A percentile compares a stretch with the other conserved stretches of the same genome.
Evolutionary conservation across 2,888 invertebrate species (phyloP).

Genomic region (Xanthorhoe spadicearia): DNA sequence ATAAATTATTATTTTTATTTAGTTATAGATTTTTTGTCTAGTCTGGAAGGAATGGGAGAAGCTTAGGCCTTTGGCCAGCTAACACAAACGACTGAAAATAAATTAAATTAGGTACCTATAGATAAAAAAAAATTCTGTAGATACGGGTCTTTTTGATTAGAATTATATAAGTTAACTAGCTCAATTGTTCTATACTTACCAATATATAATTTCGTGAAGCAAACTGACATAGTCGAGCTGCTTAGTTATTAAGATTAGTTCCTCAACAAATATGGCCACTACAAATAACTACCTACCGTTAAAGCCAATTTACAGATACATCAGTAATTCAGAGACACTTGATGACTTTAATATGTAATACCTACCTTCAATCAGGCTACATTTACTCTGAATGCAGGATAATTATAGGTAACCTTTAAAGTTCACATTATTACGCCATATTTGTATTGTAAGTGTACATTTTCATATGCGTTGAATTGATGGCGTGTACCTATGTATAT

Average conservation of each 20-base stretch:
- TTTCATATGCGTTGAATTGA: no score
- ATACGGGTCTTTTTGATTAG: no score
- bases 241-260: constrained; percentile 6
- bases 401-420: no score
- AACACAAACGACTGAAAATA: no score
- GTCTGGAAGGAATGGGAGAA: no score
- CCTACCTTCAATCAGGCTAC: background rate
- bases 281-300: constrained; percentile 8
- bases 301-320: constrained; percentile 23
- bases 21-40: no score
- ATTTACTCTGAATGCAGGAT: constrained; percentile 7
- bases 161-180: background rate
- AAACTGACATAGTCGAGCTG: constrained; percentile 6
- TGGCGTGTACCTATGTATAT: no score
- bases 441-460: no score
- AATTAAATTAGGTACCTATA: no score
- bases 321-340: constrained; percentile 26
- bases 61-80: no score
- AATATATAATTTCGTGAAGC: constrained; percentile 11
- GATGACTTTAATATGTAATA: background rate
- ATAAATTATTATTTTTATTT: constrained; percentile 12
- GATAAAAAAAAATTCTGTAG: no score
- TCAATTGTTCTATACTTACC: background rate
- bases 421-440: no score
- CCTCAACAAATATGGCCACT: constrained; percentile 2